These are phyloP conservation scores for Colletes gigas DNA, from an alignment of 1,140 invertebrate species.

Conservation along the genomic window DNA sequence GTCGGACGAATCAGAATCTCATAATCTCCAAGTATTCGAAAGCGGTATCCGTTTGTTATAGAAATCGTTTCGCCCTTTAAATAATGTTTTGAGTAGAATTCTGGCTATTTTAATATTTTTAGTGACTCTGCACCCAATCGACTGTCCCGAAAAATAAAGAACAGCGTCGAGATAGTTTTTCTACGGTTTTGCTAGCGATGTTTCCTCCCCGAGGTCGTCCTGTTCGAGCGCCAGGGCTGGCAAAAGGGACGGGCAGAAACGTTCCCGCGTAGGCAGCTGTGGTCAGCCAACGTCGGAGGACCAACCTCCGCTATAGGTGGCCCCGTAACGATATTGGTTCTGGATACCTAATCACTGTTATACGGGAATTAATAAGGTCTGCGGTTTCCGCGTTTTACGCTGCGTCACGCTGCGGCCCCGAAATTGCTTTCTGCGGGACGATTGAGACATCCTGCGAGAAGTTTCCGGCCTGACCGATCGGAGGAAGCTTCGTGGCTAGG, in stretches of 20 bases:
- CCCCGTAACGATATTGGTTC: conserved; percentile 66
- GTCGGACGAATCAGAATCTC: too few species aligned
- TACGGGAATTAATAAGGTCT: conserved; percentile 77
- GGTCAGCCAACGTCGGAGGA: conserved; percentile 51
- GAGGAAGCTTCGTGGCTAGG: too few species aligned
- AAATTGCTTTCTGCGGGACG: conserved; percentile 61
- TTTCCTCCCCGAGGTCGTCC: neutral
- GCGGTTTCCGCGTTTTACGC: conserved; percentile 71
- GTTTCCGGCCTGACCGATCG: neutral
- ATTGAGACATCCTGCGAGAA: conserved; percentile 67
- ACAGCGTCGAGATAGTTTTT: neutral
- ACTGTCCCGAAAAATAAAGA: too few species aligned
- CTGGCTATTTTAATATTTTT: too few species aligned
- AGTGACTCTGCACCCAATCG: too few species aligned
- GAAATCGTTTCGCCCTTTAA: too few species aligned
- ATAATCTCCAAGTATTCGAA: too few species aligned
- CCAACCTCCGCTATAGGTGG: conserved; percentile 34
- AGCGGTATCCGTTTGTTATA: too few species aligned
- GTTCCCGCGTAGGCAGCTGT: conserved; percentile 45
- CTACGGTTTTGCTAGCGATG: too few species aligned
- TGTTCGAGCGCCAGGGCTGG: conserved; percentile 44
- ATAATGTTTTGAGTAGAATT: too few species aligned
- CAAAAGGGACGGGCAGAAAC: conserved; percentile 50
- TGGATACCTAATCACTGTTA: conserved; percentile 76
- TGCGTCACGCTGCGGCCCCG: conserved; percentile 59